A percentile compares a stretch with the other conserved stretches of the same genome.
phyloP scores from a whole-genome alignment of 2,113 vertebrate species.

The Sturnira hondurensis region DNA sequence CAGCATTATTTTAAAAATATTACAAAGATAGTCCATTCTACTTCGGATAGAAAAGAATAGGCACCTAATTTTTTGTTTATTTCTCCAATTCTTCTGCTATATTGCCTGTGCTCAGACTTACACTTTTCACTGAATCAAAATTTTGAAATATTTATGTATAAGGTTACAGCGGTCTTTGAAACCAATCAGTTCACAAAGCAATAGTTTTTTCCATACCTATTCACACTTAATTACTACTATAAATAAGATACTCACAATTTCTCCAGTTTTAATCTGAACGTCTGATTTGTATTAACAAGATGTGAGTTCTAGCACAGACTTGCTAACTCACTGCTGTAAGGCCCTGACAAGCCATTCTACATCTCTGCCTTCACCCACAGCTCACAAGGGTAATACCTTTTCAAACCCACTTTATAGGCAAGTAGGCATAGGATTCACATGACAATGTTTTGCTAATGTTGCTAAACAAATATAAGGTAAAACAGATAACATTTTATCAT shows the following conservation, averaged over 20 bases:
- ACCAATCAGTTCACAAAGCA: not conserved
- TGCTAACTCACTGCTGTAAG: not conserved
- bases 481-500: not conserved
- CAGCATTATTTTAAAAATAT: conserved; percentile 6
- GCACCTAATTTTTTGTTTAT: not conserved
- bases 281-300: not conserved
- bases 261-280: not conserved
- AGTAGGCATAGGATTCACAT: not conserved
- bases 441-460: not conserved
- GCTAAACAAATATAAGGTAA: conserved; percentile 21
- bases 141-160: conserved; percentile 8
- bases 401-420: not conserved
- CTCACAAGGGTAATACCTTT: not conserved
- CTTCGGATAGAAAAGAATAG: not conserved
- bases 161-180: not conserved
- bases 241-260: not conserved
- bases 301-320: not conserved
- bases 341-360: not conserved
- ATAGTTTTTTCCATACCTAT: not conserved
- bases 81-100: not conserved
- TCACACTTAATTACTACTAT: not conserved
- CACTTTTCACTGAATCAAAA: not conserved
- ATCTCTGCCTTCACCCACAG: not conserved
- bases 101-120: not conserved
- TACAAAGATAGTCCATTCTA: not conserved